A percentile compares a stretch with the other conserved stretches of the same genome.
Conservation (phyloP, 2,113 vertebrate genomes). For the Archilochus colubris region DNA sequence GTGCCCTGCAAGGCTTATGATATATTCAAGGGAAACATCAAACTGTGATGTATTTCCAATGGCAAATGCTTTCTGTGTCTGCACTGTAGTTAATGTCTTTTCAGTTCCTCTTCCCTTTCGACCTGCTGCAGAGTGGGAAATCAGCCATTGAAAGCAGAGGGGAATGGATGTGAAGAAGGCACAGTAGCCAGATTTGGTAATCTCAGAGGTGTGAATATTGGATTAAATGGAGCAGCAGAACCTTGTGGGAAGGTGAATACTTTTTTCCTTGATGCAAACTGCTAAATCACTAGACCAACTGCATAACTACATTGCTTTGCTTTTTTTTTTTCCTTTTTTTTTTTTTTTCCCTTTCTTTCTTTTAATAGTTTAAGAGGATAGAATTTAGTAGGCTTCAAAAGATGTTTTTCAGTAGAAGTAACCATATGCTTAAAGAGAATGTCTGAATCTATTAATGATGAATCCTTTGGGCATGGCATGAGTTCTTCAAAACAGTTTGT, state of each 20-base stretch:
- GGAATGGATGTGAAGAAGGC: slow-evolving; percentile 73
- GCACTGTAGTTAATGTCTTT: background rate
- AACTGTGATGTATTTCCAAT: background rate
- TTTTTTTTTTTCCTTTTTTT: background rate
- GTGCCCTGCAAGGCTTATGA: background rate
- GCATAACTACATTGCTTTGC: background rate
- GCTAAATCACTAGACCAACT: background rate
- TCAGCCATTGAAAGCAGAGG: slow-evolving; percentile 56
- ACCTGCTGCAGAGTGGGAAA: slow-evolving; percentile 61
- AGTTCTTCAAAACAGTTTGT: slow-evolving; percentile 65
- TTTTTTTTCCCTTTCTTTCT: background rate
- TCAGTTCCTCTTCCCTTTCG: background rate
- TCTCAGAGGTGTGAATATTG: slow-evolving; percentile 58
- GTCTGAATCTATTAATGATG: slow-evolving; percentile 58
- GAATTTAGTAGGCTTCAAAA: slow-evolving; percentile 33
- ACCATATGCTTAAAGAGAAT: slow-evolving; percentile 44
- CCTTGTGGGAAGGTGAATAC: slow-evolving; percentile 77
- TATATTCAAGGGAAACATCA: background rate
- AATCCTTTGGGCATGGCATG: slow-evolving; percentile 61
- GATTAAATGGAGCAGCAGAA: slow-evolving; percentile 19
- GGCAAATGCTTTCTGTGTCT: background rate
- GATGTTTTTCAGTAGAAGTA: slow-evolving; percentile 37
- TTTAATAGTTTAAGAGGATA: slow-evolving; percentile 11
- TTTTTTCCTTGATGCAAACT: background rate
- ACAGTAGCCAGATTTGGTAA: slow-evolving; percentile 56